A percentile compares a stretch with the other conserved stretches of the same genome.
These are phyloP conservation scores for Malurus elegans DNA, from an alignment of 2,113 vertebrate species.

Conservation along the genomic window DNA sequence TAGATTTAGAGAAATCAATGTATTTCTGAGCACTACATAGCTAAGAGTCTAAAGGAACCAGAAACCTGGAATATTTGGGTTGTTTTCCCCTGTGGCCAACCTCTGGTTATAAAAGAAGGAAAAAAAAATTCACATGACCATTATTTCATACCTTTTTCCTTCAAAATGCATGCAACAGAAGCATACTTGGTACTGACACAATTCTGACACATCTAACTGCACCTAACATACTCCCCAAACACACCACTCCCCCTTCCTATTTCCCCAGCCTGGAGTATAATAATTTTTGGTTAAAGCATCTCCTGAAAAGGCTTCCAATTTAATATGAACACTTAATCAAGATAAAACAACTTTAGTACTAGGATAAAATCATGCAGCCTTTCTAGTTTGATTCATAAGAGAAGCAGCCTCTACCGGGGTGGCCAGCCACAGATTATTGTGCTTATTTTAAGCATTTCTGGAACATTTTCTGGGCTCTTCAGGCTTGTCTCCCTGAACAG, in stretches of 20 bases:
- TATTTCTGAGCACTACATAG: background rate
- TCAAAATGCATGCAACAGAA: background rate
- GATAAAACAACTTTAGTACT: background rate
- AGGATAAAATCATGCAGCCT: background rate
- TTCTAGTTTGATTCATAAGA: background rate
- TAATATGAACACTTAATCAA: background rate
- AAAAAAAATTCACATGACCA: background rate
- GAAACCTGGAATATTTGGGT: background rate
- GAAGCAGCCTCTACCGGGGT: background rate
- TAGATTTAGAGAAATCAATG: background rate
- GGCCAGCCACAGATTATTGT: background rate
- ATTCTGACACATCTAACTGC: background rate
- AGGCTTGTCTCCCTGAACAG: background rate
- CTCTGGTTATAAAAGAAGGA: background rate
- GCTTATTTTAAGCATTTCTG: background rate
- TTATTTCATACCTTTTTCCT: background rate
- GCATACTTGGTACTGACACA: background rate
- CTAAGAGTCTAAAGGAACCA: background rate
- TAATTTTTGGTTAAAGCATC: background rate
- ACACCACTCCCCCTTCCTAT: accelerated
- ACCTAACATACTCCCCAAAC: background rate
- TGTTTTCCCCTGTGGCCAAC: background rate
- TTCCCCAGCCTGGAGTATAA: background rate
- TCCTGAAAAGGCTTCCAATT: background rate
- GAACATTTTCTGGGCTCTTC: background rate